Percentiles rank a stretch among this genome's conserved stretches.
These are phyloP conservation scores for Apis dorsata DNA, from an alignment of 1,140 invertebrate species.

Conservation along the genomic window DNA sequence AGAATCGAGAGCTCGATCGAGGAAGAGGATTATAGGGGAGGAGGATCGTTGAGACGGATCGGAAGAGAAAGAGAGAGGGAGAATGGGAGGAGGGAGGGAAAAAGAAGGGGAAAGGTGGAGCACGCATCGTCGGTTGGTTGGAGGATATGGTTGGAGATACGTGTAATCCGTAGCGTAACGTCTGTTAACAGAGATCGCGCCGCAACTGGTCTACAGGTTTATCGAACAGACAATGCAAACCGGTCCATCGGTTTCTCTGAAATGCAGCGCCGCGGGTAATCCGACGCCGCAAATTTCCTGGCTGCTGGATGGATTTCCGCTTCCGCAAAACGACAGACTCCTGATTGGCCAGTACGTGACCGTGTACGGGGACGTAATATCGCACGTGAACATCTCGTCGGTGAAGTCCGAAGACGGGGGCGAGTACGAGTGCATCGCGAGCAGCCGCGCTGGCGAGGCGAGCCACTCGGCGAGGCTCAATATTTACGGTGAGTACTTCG, in stretches of 20 bases:
- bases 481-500: conserved; percentile 82
- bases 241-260: conserved; percentile 82
- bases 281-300: conserved; percentile 84
- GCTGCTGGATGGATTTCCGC: conserved; percentile 81
- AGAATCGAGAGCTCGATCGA: conserved; percentile 12
- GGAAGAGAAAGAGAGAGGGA: too few species aligned
- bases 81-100: too few species aligned
- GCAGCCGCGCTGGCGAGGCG: conserved; percentile 83
- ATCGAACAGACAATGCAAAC: conserved; percentile 83
- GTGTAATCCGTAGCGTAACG: conserved; percentile 53
- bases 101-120: too few species aligned
- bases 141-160: conserved; percentile 17
- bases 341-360: conserved; percentile 86
- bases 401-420: conserved; percentile 87
- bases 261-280: conserved; percentile 84
- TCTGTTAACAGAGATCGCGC: conserved; percentile 81
- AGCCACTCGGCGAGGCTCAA: conserved; percentile 84
- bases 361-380: conserved; percentile 85
- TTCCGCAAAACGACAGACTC: conserved; percentile 83
- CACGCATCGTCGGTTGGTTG: neutral
- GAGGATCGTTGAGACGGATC: neutral
- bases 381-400: conserved; percentile 86
- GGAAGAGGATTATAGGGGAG: neutral
- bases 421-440: conserved; percentile 85
- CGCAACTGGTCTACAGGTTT: conserved; percentile 81